phyloP scores from a whole-genome alignment of 2,113 vertebrate species.

The Colossoma macropomum region DNA sequence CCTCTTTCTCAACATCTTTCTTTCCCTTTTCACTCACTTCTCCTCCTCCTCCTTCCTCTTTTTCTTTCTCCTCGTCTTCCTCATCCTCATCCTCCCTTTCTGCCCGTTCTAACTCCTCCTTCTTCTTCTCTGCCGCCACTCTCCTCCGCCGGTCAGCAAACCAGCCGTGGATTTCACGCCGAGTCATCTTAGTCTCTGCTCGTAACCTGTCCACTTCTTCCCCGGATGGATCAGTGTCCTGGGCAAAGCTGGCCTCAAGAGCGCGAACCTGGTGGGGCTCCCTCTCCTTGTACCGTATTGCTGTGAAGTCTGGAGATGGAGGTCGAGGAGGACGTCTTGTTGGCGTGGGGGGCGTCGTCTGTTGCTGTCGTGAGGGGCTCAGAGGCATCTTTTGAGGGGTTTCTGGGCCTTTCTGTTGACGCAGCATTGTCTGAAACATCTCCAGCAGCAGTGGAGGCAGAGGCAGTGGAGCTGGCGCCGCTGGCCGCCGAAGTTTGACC shows the following conservation, averaged over 20 bases:
- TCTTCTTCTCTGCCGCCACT: slow-evolving; percentile 79
- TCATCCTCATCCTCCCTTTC: slow-evolving; percentile 73
- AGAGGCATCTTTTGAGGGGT: slow-evolving; percentile 68
- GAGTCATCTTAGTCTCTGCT: slow-evolving; percentile 94
- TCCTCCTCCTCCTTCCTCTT: slow-evolving; percentile 66
- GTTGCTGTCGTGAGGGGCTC: slow-evolving; percentile 71
- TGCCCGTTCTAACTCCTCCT: slow-evolving; percentile 74
- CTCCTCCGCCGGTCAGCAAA: slow-evolving; percentile 90
- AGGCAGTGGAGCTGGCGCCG: not conserved
- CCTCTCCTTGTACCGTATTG: slow-evolving; percentile 93
- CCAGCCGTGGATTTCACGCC: slow-evolving; percentile 96
- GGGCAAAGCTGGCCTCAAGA: slow-evolving; percentile 90
- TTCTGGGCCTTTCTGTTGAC: slow-evolving; percentile 56
- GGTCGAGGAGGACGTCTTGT: slow-evolving; percentile 85
- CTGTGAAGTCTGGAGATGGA: slow-evolving; percentile 90
- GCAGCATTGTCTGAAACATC: slow-evolving; percentile 70
- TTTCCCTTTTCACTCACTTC: slow-evolving; percentile 55
- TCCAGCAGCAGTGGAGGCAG: slow-evolving; percentile 54
- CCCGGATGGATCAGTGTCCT: slow-evolving; percentile 82
- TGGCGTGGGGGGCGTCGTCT: slow-evolving; percentile 76
- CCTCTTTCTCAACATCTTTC: slow-evolving; percentile 18
- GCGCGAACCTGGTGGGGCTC: slow-evolving; percentile 91
- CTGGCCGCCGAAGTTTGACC: slow-evolving; percentile 53
- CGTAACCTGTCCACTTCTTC: slow-evolving; percentile 93
- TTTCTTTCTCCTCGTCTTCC: slow-evolving; percentile 55